Evolutionary conservation across 2,888 invertebrate species (phyloP), one percentile per base, ranked within the genome.

Genomic region (Limnephilus lunatus): DNA sequence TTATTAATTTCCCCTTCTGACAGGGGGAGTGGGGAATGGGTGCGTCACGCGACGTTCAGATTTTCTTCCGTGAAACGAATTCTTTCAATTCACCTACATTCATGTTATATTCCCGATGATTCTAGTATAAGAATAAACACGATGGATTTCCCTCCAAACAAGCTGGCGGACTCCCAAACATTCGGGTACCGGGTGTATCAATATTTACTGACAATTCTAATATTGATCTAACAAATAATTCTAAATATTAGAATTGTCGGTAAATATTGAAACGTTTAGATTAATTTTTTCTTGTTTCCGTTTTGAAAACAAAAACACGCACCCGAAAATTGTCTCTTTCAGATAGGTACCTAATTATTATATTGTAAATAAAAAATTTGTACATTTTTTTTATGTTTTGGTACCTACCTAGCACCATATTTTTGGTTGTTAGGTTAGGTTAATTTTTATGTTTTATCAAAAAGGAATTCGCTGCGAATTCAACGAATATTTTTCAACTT

Each of bases 101-200:
- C 53, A 53, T 53, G 15, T 53, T 0, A 25, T 68, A 25, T 68
- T 68, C 68, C 68, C 68, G 68, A 25, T 68, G 82, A 32, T 31
- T 82, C 14, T 82, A 30, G 82, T 82, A 31, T 32, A 9, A 82
- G 82, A 82, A 82, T 82, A 5, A 82, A 1, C 82, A 32, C 31
- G 82, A 30, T 9, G 35, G 31, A 85, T 85, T 85, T 87, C 87
- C 53, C 48, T 53, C 14, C 31, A 31, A n/a, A 7, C 19, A 4
- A 30, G 53, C 53, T 87, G 87, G 87, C 87, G 19, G 31, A 31
- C 87, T 68, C 53, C 87, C 87, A 87, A 87, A 87, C 53, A 32
- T 87, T 87, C 30, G 68, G 35, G 48, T 30, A 87, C 87, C 14
- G 87, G 53, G 87, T 87, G 87, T 53, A 11, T 31, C 53, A 53